Evolutionary conservation across 2,797 vertebrate genomes (phyloP).

Genomic region (Premnoplex brunnescens): DNA sequence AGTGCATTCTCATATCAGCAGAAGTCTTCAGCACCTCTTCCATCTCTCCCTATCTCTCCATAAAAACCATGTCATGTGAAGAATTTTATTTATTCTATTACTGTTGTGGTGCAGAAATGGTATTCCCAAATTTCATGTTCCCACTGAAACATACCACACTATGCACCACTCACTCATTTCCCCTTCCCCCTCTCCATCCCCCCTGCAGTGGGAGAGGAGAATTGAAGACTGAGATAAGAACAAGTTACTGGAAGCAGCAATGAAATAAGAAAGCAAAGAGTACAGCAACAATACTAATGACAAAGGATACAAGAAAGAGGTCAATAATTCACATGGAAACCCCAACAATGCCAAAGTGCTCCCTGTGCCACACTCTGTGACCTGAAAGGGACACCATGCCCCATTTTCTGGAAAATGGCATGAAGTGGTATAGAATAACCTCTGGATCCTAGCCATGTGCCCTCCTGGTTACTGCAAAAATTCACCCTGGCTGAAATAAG

Average conservation of each 20-base stretch:
- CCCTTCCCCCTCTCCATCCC: neutral
- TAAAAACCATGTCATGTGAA: neutral
- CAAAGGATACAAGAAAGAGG: neutral
- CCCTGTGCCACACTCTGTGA: neutral
- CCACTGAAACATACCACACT: neutral
- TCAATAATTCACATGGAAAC: neutral
- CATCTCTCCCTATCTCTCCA: neutral
- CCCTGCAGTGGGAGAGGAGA: neutral
- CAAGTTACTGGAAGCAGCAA: neutral
- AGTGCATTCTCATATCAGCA: neutral
- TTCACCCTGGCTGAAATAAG: neutral
- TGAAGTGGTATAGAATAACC: neutral
- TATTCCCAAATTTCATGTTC: neutral
- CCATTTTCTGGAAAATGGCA: too few relatives aligned
- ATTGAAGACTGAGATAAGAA: neutral
- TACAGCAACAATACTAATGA: neutral
- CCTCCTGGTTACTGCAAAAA: neutral
- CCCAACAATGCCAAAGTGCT: neutral
- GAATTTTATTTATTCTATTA: neutral
- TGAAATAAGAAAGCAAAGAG: neutral
- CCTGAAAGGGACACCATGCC: fast-evolving
- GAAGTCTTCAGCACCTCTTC: neutral
- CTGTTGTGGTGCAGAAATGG: neutral
- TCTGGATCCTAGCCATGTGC: neutral
- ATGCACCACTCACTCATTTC: fast-evolving